Evolutionary conservation across 2,113 vertebrate genomes (phyloP), one percentile per base, ranked within the genome.

Genomic region (Centropus bengalensis): DNA sequence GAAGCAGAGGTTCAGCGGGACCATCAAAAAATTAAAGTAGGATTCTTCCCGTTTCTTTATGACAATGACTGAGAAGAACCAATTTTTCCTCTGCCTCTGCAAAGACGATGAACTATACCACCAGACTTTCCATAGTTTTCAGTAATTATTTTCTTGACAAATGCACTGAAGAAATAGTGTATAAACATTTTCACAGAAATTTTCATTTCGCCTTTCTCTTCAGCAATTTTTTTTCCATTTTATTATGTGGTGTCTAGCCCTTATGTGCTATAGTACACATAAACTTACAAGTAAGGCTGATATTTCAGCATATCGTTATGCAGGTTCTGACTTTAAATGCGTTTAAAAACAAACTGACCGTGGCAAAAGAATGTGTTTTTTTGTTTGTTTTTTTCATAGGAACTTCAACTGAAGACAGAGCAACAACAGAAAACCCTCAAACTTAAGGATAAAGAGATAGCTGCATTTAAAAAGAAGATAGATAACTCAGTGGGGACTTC

Each of bases 1-100:
- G 97, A 98, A 96, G 91, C 86, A 82, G 97, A 98, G 67, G 96
- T 98, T 95, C 97, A 97, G 83, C 94, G 63, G 87, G 97, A 98
- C 64, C 98, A 98, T 58, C 97, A 98, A 92, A 97, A 97, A 94
- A 98, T 98, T 90, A 98, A 97, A 96, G 98, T 98, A 98, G 92
- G 85, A 83, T 33, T 80, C 30, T 77, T 94, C 22, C 32, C 87
- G 3, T 86, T 87, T 84, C 33, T 86, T 38, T 73, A 5, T 49
- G 13, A 33, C 33, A 40, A 62, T 78, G 22, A 77, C 63, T 64
- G 20, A 80, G 33, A 47, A 70, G 17, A 86, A 33, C 36, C 8
- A 23, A 10, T 63, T 89, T 87, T 85, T 14, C 20, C 26, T 33
- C 28, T 59, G 5, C 70, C 81, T 92, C 58, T 45, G 32, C 30